These are phyloP conservation scores for Hipposideros larvatus DNA, from an alignment of 2,797 vertebrate genomes.

Conservation along the genomic window DNA sequence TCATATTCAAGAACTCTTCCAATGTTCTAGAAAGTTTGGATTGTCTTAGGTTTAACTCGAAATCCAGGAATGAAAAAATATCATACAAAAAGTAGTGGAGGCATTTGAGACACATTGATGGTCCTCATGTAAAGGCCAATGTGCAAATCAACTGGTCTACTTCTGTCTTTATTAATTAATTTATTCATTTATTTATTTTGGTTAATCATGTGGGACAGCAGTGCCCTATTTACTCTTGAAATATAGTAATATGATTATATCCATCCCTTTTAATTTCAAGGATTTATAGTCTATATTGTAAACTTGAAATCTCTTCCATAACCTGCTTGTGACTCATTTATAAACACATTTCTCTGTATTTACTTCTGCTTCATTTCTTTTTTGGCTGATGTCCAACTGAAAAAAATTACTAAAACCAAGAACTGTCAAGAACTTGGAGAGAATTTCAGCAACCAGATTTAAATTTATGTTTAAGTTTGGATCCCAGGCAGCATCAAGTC, in stretches of 20 bases:
- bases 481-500: background rate
- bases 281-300: background rate
- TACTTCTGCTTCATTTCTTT: background rate
- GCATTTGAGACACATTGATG: background rate
- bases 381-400: background rate
- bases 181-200: background rate
- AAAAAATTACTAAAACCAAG: slow-evolving; percentile 16
- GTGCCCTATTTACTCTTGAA: background rate
- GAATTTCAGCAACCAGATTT: slow-evolving; percentile 10
- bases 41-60: background rate
- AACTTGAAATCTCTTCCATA: background rate
- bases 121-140: background rate
- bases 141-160: no score
- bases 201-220: background rate
- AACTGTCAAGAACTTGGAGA: background rate
- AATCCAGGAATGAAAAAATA: background rate
- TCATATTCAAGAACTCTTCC: background rate
- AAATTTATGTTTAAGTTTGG: slow-evolving; percentile 35
- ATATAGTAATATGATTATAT: background rate
- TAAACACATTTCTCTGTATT: background rate
- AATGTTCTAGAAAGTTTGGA: background rate
- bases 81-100: background rate
- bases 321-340: background rate
- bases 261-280: background rate
- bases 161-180: background rate